These are phyloP conservation scores for Dasyprocta punctata DNA, from an alignment of 2,113 vertebrate species.

Conservation along the genomic window DNA sequence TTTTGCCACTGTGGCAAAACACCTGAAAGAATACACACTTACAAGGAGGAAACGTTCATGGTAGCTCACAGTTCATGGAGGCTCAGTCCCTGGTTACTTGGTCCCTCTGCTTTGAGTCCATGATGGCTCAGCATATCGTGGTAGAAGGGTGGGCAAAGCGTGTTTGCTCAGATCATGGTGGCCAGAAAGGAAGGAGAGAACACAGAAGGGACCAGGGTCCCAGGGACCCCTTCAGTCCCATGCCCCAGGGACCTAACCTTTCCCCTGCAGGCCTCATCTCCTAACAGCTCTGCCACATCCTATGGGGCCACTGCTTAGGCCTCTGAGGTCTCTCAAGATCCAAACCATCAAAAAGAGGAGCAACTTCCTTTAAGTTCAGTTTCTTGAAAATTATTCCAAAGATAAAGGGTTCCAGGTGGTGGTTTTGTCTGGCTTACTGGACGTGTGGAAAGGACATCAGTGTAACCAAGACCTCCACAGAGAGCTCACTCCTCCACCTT, in stretches of 20 bases:
- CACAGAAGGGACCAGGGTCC: not conserved
- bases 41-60: not conserved
- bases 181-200: not conserved
- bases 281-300: not conserved
- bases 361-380: not conserved
- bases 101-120: not conserved
- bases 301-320: not conserved
- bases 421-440: not conserved
- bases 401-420: not conserved
- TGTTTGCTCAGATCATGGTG: not conserved
- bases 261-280: not conserved
- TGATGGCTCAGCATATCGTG: not conserved
- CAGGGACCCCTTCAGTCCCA: not conserved
- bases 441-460: rapidly evolving
- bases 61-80: not conserved
- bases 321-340: not conserved
- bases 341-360: no score
- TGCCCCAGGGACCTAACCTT: no score
- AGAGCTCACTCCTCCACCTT: rapidly evolving
- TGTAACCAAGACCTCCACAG: no score
- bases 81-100: not conserved
- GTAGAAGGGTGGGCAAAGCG: no score
- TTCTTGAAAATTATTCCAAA: not conserved
- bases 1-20: not conserved
- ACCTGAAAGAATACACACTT: not conserved